phyloP scores from a whole-genome alignment of 2,797 vertebrate species.

The Centropyge bicolor region DNA sequence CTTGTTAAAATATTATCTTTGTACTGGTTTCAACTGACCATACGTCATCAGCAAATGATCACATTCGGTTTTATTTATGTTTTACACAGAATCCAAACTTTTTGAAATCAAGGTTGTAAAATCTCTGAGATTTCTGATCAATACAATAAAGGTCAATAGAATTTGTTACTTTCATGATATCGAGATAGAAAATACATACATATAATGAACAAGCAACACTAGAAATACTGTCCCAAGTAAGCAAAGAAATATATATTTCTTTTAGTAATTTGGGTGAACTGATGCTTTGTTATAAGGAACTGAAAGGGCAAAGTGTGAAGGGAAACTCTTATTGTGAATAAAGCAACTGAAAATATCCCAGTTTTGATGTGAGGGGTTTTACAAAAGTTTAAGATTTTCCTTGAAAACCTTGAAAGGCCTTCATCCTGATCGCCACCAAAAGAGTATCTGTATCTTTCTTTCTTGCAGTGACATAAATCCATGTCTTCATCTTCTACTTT shows the following conservation, averaged over 20 bases:
- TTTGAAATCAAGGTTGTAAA: not conserved
- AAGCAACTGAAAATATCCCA: not conserved
- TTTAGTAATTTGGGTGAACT: slow-evolving; percentile 35
- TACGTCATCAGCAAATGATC: too few relatives aligned
- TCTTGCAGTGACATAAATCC: not conserved
- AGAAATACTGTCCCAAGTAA: not conserved
- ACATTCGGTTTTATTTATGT: too few relatives aligned
- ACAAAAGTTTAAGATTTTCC: not conserved
- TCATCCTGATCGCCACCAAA: not conserved
- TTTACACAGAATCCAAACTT: too few relatives aligned
- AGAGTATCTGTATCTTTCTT: not conserved
- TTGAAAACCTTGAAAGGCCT: not conserved
- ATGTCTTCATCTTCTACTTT: not conserved
- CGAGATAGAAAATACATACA: not conserved
- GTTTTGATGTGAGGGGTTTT: slow-evolving; percentile 4
- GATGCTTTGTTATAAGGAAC: slow-evolving; percentile 6
- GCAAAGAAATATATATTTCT: not conserved
- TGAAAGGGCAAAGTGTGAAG: not conserved
- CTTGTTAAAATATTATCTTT: too few relatives aligned
- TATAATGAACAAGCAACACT: not conserved
- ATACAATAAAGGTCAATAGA: not conserved
- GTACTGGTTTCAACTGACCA: too few relatives aligned
- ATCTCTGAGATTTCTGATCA: not conserved
- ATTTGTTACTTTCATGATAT: not conserved
- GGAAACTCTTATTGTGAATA: not conserved